phyloP scores from a whole-genome alignment of 2,797 vertebrate genomes.

The Delichon dasypus region DNA sequence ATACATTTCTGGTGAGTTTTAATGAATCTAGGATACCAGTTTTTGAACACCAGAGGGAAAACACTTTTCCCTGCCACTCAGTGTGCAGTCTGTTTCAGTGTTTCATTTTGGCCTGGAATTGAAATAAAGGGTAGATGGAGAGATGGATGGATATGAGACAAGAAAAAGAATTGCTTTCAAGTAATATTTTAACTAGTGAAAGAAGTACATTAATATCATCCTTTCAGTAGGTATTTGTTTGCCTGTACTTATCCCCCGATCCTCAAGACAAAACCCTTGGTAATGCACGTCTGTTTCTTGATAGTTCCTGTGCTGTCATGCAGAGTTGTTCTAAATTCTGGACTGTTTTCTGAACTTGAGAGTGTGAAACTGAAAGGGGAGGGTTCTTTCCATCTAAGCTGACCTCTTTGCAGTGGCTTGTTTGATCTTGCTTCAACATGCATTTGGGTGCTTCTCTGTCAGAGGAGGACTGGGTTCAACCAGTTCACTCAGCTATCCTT shows the following conservation, averaged over 20 bases:
- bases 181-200: background rate
- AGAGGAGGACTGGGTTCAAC: background rate
- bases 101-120: background rate
- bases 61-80: background rate
- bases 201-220: background rate
- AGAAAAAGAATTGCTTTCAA: background rate
- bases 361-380: background rate
- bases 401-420: background rate
- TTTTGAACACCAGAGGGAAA: background rate
- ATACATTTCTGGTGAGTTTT: background rate
- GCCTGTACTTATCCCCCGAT: background rate
- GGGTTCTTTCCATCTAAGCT: background rate
- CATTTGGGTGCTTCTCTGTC: background rate
- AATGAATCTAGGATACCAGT: background rate
- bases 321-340: background rate
- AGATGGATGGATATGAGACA: background rate
- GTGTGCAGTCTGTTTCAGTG: background rate
- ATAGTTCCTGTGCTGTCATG: background rate
- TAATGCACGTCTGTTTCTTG: background rate
- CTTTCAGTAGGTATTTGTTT: background rate
- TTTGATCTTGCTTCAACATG: background rate
- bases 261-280: background rate
- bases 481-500: background rate
- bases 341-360: background rate
- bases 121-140: no score